Conservation (phyloP, 2,797 vertebrate species). For the Poeciliopsis paucimaculata region DNA sequence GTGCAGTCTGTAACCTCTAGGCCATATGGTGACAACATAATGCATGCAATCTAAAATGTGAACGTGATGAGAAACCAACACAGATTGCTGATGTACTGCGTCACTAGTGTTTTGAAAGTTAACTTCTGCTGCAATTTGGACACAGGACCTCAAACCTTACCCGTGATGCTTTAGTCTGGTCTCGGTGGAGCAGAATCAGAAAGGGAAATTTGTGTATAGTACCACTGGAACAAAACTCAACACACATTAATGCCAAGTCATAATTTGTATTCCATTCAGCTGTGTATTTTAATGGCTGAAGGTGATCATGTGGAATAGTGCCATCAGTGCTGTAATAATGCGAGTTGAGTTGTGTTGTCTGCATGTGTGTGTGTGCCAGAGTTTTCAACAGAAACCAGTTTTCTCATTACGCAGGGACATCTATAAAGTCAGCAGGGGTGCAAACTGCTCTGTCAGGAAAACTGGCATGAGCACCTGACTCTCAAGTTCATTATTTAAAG, state of each 20-base stretch:
- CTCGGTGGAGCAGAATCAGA: constrained; percentile 12
- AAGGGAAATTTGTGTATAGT: constrained; percentile 8
- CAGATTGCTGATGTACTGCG: not conserved
- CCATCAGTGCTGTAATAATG: constrained; percentile 42
- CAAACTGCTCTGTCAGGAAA: constrained; percentile 33
- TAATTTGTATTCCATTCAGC: constrained; percentile 37
- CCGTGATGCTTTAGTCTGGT: not conserved
- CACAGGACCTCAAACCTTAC: not conserved
- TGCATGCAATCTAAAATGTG: not conserved
- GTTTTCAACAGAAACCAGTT: constrained; percentile 24
- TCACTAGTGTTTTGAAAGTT: constrained; percentile 2
- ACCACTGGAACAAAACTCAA: constrained; percentile 16
- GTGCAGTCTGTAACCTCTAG: not conserved
- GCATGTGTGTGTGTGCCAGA: not conserved
- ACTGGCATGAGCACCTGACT: constrained; percentile 21
- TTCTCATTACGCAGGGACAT: constrained; percentile 39
- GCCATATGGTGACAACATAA: not conserved
- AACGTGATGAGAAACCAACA: not conserved
- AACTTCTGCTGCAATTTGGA: not conserved
- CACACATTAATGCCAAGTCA: constrained; percentile 29
- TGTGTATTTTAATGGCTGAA: constrained; percentile 40
- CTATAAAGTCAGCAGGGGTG: constrained; percentile 29
- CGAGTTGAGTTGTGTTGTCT: constrained; percentile 6
- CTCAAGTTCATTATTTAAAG: constrained; percentile 13
- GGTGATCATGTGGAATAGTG: constrained; percentile 39